These are phyloP conservation scores for Volucella inflata DNA, from an alignment of 2,888 invertebrate genomes.

Conservation along the genomic window DNA sequence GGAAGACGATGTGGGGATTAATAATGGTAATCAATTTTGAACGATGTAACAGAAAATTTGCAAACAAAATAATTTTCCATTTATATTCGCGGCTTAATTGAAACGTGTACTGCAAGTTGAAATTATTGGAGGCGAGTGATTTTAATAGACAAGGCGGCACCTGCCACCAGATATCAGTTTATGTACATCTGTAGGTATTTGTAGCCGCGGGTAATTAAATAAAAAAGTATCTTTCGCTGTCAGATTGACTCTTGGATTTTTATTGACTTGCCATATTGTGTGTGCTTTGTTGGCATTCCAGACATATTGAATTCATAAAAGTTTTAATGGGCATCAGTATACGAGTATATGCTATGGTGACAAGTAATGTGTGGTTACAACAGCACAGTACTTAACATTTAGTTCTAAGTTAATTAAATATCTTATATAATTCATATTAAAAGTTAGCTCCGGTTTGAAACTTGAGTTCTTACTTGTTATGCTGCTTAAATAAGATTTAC, in stretches of 20 bases:
- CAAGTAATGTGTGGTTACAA: background rate
- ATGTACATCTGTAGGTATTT: background rate
- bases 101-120: constrained; percentile 63
- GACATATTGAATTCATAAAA: constrained; percentile 20
- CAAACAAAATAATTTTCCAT: constrained; percentile 65
- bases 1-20: constrained; percentile 32
- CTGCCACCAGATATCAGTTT: constrained; percentile 19
- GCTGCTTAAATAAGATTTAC: no score
- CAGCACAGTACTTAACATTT: constrained; percentile 1
- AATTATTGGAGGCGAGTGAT: constrained; percentile 39
- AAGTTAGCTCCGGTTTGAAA: constrained; percentile 45
- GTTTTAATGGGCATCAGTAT: constrained; percentile 26
- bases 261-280: constrained; percentile 47
- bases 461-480: background rate
- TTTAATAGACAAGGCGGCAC: constrained; percentile 68
- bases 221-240: constrained; percentile 52
- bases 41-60: constrained; percentile 41
- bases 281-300: constrained; percentile 50
- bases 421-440: constrained; percentile 10
- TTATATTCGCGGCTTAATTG: constrained; percentile 66
- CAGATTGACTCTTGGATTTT: constrained; percentile 54
- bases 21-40: constrained; percentile 18
- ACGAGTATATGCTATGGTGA: background rate
- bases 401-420: constrained; percentile 43
- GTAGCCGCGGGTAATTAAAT: constrained; percentile 43